Evolutionary conservation across 2,113 vertebrate genomes (phyloP).

Genomic region (Otus sunia): DNA sequence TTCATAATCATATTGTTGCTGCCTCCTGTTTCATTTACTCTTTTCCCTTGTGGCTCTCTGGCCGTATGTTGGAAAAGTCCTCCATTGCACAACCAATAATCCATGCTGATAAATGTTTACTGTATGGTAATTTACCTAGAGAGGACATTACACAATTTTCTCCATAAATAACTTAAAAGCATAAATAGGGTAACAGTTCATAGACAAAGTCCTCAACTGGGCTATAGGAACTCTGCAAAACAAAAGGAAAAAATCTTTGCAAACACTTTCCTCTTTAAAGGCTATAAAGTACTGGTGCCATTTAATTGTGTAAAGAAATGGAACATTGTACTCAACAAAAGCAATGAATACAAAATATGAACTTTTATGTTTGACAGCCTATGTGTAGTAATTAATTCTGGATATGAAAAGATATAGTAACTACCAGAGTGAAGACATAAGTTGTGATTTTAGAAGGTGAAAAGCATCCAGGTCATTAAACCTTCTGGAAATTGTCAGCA

Average conservation of each 20-base stretch:
- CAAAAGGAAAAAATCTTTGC: not conserved
- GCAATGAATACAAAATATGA: not conserved
- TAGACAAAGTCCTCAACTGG: not conserved
- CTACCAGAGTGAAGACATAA: not conserved
- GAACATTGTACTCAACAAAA: not conserved
- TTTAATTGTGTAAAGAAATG: not conserved
- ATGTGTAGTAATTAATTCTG: not conserved
- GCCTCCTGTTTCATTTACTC: conserved; percentile 1
- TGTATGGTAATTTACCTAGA: not conserved
- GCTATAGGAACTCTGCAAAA: not conserved
- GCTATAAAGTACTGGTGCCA: not conserved
- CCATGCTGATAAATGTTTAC: not conserved
- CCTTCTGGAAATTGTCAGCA: not conserved
- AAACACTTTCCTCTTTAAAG: not conserved
- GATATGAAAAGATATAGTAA: not conserved
- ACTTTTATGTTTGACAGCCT: not conserved
- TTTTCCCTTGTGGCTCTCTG: not conserved
- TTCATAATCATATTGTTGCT: not conserved
- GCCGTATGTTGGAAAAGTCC: not conserved
- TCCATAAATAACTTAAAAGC: not conserved
- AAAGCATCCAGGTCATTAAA: not conserved
- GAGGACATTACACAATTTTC: not conserved
- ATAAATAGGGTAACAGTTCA: not conserved
- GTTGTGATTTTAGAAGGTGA: not conserved
- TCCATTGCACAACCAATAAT: not conserved